Conservation (phyloP, 1,140 invertebrate genomes). For the Musca vetustissima region DNA sequence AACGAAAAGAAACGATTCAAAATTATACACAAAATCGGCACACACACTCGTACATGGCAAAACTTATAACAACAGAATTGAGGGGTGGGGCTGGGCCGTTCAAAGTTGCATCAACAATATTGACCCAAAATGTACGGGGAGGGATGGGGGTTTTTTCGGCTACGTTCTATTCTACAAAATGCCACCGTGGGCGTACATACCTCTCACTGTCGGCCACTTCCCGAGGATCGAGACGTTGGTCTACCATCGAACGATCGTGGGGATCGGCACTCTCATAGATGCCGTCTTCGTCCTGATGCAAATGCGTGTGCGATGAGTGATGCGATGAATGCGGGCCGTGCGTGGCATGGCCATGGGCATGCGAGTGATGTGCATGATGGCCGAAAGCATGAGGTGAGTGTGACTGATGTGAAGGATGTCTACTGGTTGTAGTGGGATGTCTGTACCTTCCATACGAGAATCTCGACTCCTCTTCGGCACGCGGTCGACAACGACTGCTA, state of each 20-base stretch:
- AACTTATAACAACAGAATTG: background rate
- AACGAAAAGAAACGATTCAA: slow-evolving; percentile 9
- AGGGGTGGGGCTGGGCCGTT: background rate
- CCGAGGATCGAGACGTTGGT: slow-evolving; percentile 61
- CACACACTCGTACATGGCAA: background rate
- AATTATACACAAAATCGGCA: too few relatives aligned
- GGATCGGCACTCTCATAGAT: slow-evolving; percentile 81
- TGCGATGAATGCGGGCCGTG: slow-evolving; percentile 57
- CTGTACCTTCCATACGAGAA: slow-evolving; percentile 81
- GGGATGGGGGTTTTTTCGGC: background rate
- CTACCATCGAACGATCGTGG: slow-evolving; percentile 62
- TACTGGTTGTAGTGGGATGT: slow-evolving; percentile 63
- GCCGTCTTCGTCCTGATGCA: slow-evolving; percentile 77
- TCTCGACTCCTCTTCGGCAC: slow-evolving; percentile 63
- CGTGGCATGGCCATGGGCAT: slow-evolving; percentile 54
- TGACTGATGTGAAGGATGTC: slow-evolving; percentile 59
- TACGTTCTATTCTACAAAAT: background rate
- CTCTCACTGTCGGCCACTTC: slow-evolving; percentile 84
- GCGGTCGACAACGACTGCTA: slow-evolving; percentile 58
- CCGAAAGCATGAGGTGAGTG: slow-evolving; percentile 56
- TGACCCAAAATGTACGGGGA: background rate
- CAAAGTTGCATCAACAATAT: background rate
- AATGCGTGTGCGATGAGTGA: slow-evolving; percentile 57
- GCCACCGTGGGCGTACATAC: slow-evolving; percentile 58
- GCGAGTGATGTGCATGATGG: slow-evolving; percentile 55